A percentile compares a stretch with the other conserved stretches of the same genome.
phyloP scores from a whole-genome alignment of 2,888 invertebrate species.

The Prosapia bicincta region DNA sequence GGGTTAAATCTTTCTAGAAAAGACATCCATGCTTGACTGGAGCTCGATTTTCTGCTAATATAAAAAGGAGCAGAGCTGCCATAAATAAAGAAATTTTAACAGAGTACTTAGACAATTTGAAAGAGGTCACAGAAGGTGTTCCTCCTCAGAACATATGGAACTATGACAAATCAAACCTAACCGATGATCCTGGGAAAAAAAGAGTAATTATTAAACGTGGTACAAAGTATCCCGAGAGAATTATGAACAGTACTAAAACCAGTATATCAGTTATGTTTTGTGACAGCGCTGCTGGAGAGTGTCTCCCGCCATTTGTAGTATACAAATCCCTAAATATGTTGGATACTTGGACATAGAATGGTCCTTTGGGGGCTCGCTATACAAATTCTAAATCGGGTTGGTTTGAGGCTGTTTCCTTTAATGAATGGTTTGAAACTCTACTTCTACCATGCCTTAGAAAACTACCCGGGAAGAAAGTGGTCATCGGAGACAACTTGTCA shows the following conservation, averaged over 20 bases:
- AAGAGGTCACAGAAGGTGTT: constrained; percentile 32
- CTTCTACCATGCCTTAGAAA: constrained; percentile 24
- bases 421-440: constrained; percentile 29
- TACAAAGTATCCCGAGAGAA: constrained; percentile 42
- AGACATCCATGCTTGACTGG: constrained; percentile 31
- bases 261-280: constrained; percentile 43
- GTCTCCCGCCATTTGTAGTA: constrained; percentile 44
- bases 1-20: constrained; percentile 35
- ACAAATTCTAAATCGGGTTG: constrained; percentile 26
- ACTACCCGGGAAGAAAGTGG: constrained; percentile 37
- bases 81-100: constrained; percentile 32
- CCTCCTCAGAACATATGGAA: constrained; percentile 40
- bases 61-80: constrained; percentile 34
- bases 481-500: constrained; percentile 40
- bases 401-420: constrained; percentile 27
- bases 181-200: constrained; percentile 43
- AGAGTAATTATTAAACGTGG: constrained; percentile 40
- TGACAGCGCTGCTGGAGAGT: constrained; percentile 42
- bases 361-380: constrained; percentile 41
- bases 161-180: constrained; percentile 44
- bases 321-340: constrained; percentile 41
- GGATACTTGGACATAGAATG: constrained; percentile 41
- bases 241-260: constrained; percentile 42
- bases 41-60: constrained; percentile 35
- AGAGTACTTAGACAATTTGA: constrained; percentile 37